Base-by-base conservation (phyloP, 2,888 invertebrate genomes). In the Rhagonycha lutea region DNA sequence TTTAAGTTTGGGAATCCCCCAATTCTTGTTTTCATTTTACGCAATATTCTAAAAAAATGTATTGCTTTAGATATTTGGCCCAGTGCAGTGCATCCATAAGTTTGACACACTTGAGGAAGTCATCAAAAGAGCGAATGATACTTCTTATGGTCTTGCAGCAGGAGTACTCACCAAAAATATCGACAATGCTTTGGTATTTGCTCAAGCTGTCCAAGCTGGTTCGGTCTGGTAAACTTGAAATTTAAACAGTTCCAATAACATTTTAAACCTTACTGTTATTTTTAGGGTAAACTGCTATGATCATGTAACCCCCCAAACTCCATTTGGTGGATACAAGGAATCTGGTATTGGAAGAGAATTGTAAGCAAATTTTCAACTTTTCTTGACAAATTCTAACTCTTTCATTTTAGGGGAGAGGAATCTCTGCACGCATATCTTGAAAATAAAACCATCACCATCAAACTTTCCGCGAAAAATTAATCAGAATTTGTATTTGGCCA, bases 281-380 rank as follows among this genome's bases (percentile, higher is more conserved):
- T 72, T 69, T 85, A 94, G 94, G 94, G 90, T 95, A 4, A 95
- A 95, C 87, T 92, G 92, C 69, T 95, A 94, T 83, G 92, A 94
- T 82, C 90, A 91, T 69, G 90, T 93, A 2, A 87, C 90, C 11
- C 89, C 93, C 1, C 96, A 96, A 86, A 93, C 94, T 62, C 96
- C 97, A 12, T 97, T 97, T 86, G 97, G 97, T 72, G 97, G 97
- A 62, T 97, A 92, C 88, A 96, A 96, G 85, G 92, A 93, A 83
- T 96, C 96, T 28, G 97, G 97, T 70, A 91, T 94, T 82, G 97
- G 96, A 29, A 92, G 96, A 78, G 97, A 97, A 88, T 83, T 93
- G 90, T 92, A 87, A 89, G 90, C 88, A 61, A 63, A 10, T 4
- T 24, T n/a, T 5, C 24, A 14, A 69, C 28, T 29, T 26, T 61